Base-by-base conservation (phyloP, 2,888 invertebrate genomes). In the Cerceris rybyensis region DNA sequence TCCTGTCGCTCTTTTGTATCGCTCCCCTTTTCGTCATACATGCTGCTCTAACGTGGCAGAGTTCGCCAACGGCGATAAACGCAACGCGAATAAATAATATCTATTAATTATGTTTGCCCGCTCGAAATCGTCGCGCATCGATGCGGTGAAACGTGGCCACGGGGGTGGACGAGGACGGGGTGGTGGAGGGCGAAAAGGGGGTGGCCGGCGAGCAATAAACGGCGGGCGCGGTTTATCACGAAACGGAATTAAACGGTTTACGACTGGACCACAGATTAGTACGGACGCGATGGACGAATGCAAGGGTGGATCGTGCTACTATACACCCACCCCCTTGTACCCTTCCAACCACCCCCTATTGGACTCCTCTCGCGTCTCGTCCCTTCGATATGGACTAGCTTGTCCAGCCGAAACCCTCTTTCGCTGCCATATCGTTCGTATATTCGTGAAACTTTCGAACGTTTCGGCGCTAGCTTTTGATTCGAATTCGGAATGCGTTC, bases 201-300 rank as follows among this genome's bases (percentile, higher is more conserved):
- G 65, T 64, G 57, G 72, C 69, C 41, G 83, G 80, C 63, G 69
- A 85, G 88, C 87, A 88, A 90, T 91, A 91, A 91, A 91, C 88
- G 88, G 86, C 80, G 82, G 87, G 85, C 87, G 86, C 91, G 90
- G 90, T 92, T 92, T 92, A 92, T 92, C 92, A 90, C 91, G 89
- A 91, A 91, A 90, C 92, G 91, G 92, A 92, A 92, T 92, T 92
- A 92, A 92, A 92, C 91, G 91, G 91, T 92, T 92, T 92, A 92
- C 92, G 92, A 92, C 90, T 91, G 91, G 89, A 91, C 92, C 91
- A 90, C 91, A 92, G 92, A 92, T 92, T 92, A 92, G 92, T 92
- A 89, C 88, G 88, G 88, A 90, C 87, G 90, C 89, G 89, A 91
- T 89, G 90, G 89, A 90, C 89, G 89, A 90, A 90, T 88, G 87